Base-by-base conservation (phyloP, 2,888 invertebrate species). In the Eudasyphora cyanicolor region DNA sequence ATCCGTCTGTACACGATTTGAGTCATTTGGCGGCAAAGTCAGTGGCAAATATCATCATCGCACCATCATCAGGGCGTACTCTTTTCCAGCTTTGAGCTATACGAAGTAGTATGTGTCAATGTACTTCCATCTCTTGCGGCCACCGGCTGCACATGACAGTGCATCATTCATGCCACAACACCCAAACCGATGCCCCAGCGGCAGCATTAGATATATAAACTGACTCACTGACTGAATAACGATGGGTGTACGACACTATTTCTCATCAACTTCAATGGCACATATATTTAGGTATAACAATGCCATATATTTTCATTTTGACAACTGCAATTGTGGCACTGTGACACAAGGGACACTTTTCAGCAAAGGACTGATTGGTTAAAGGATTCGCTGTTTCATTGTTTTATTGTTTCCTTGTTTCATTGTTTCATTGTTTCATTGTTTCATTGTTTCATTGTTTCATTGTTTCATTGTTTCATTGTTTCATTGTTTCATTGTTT, bases 251-350 rank as follows among this genome's bases (percentile, higher is more conserved):
- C 67, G 42, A 42, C 67, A 67, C 8, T 21, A 12, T 14, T 42
- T 67, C 24, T 67, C 67, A 29, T 42, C 67, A 67, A 6, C 38
- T 38, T 38, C 57, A 57, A 57, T 57, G 57, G 27, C 27, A 57
- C 57, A 57, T 14, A 57, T 57, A 24, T 64, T 35, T 64, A 19
- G 38, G 17, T 38, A 38, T 35, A 35, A 35, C 19, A 64, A 38
- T 21, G 32, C 21, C 8, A 35, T 64, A 64, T 35, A 64, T 38
- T 57, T 27, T 57, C 27, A 57, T 57, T 57, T 57, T 57, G 57
- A 57, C 57, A 57, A 24, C 14, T 57, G 21, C 51, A 17, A n/a
- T 24, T 51, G 3, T 51, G 51, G 51, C 57, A 57, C 57, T 24
- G 57, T 57, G 57, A 14, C 4, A 2, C 14, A n/a, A 45, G 45